Evolutionary conservation across 2,888 invertebrate species (phyloP).

Genomic region (Griposia aprilina): DNA sequence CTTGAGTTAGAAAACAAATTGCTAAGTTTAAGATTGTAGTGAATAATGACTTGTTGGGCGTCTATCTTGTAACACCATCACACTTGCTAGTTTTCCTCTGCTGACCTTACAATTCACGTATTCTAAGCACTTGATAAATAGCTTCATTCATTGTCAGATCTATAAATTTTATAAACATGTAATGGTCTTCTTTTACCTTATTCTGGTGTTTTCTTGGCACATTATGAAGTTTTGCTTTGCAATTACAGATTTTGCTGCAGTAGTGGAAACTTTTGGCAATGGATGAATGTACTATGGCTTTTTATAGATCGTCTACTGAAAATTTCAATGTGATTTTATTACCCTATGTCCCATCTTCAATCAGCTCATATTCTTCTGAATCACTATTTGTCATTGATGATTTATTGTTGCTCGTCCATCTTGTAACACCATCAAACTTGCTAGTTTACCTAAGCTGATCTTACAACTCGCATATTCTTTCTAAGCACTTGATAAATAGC

Average conservation of each 20-base stretch:
- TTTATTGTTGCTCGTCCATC: conserved; percentile 26
- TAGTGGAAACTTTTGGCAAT: neutral
- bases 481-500: conserved; percentile 54
- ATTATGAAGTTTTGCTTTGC: neutral
- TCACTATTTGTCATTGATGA: too few relatives aligned
- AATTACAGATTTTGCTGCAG: too few relatives aligned
- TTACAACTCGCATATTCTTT: conserved; percentile 50
- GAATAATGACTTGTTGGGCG: conserved; percentile 55
- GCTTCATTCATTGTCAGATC: conserved; percentile 56
- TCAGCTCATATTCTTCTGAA: neutral
- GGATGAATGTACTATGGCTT: neutral
- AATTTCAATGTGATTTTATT: neutral
- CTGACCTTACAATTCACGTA: conserved; percentile 58
- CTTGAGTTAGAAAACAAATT: conserved; percentile 48
- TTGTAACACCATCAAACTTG: conserved; percentile 52
- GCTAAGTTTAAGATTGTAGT: conserved; percentile 53
- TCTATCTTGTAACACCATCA: conserved; percentile 60
- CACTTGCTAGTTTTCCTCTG: conserved; percentile 48
- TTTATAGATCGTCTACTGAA: neutral
- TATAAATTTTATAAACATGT: conserved; percentile 30
- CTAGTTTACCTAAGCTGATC: conserved; percentile 54
- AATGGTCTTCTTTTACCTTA: conserved; percentile 38
- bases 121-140: conserved; percentile 56
- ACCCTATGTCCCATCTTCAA: neutral
- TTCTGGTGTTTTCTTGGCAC: conserved; percentile 16